These are phyloP conservation scores for Nannoperca australis DNA, from an alignment of 2,797 vertebrate genomes.

Conservation along the genomic window DNA sequence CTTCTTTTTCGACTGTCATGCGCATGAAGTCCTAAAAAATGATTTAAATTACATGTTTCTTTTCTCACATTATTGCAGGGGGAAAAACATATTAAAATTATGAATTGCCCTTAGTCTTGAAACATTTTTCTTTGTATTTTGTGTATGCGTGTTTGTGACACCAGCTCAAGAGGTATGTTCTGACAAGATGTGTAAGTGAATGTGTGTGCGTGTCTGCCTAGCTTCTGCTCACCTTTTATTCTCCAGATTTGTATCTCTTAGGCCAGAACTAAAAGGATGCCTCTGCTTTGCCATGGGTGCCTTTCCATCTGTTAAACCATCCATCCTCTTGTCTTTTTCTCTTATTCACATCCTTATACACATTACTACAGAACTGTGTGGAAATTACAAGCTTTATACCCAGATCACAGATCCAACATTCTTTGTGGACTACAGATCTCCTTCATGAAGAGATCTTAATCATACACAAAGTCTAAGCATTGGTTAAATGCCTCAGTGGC, in stretches of 20 bases:
- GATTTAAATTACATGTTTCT: background rate
- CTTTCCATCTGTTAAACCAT: conserved; percentile 59
- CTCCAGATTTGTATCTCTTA: conserved; percentile 53
- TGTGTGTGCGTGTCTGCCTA: background rate
- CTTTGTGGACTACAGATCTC: conserved; percentile 43
- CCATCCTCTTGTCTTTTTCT: conserved; percentile 51
- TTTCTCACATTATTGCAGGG: background rate
- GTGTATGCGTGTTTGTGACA: conserved; percentile 10
- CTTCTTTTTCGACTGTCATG: background rate
- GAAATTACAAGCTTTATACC: conserved; percentile 37
- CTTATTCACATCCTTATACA: conserved; percentile 45
- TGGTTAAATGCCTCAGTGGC: conserved; percentile 64
- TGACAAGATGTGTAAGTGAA: conserved; percentile 26
- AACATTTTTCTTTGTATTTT: no score
- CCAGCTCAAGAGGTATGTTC: conserved; percentile 24
- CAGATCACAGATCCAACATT: conserved; percentile 37
- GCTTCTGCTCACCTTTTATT: conserved; percentile 48
- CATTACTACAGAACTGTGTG: conserved; percentile 17
- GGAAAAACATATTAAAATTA: background rate
- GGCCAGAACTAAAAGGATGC: conserved; percentile 51
- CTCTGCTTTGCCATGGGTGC: conserved; percentile 32
- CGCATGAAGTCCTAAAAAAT: background rate
- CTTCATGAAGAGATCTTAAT: conserved; percentile 62
- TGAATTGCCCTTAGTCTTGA: background rate
- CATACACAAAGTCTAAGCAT: conserved; percentile 41